Base-by-base conservation (phyloP, 2,113 vertebrate genomes). In the Phalacrocorax carbo region DNA sequence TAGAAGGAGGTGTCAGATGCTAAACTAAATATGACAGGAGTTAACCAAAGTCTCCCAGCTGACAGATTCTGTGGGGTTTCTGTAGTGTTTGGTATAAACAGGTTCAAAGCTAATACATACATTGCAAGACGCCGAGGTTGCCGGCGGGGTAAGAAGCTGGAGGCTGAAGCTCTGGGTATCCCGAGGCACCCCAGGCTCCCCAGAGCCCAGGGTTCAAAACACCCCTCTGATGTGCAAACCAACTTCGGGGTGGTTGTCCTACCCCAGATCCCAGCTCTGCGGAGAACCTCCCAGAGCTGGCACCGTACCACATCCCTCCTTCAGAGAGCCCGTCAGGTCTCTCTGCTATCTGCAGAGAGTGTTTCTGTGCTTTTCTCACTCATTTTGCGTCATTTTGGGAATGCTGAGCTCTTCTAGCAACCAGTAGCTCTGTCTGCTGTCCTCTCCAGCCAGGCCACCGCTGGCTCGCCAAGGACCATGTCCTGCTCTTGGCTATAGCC, bases 1-100 rank as follows among this genome's bases (percentile, higher is more conserved):
- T 76, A 73, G 78, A 30, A 97, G 96, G 95, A 97, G 97, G 95
- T 97, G 97, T 96, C 90, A 55, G 96, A 97, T 94, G 97, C 97
- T 93, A 92, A 96, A 91, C 95, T 91, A 87, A 97, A 95, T 76
- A 94, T 97, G 96, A 95, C 96, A 94, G 95, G 94, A 96, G 96
- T 57, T 70, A 93, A 65, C 91, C 93, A 30, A 21, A 82, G 93
- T 29, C 95, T 93, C 97, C 92, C 88, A 94, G 88, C 94, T 97
- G 97, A 96, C 97, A 97, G 82, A 91, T 93, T 91, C 95, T n/a
- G 51, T 51, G 91, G 86, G 88, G 44, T 78, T 93, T 46, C 48
- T 42, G 60, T 1, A 72, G 13, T 73, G 87, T 71, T 94, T 70
- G 96, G 27, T 95, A 8, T 81, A 85, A 96, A 97, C 95, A 96